Percentiles rank a stretch among this genome's conserved stretches.
These are phyloP conservation scores for Syngnathus floridae DNA, from an alignment of 2,113 vertebrate species.

Conservation along the genomic window DNA sequence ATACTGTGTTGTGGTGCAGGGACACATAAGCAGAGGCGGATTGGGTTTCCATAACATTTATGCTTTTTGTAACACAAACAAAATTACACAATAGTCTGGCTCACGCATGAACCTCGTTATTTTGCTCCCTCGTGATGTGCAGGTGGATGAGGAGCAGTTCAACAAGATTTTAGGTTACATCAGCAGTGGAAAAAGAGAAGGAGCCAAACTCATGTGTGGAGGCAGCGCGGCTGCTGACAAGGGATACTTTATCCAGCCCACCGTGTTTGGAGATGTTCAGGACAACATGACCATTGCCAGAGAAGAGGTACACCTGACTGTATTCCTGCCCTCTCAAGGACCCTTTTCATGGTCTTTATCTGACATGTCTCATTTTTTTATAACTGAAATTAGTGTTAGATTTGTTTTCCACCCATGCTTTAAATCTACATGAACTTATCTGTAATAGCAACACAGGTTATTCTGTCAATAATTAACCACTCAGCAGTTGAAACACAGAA, in stretches of 20 bases:
- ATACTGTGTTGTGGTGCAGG: no score
- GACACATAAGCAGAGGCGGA: no score
- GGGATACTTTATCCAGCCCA: conserved; percentile 97
- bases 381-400: neutral
- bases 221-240: conserved; percentile 81
- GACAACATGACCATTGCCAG: conserved; percentile 90
- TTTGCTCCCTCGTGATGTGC: neutral
- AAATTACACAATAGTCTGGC: no score
- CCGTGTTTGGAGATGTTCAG: conserved; percentile 86
- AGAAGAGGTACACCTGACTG: conserved; percentile 78
- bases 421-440: no score
- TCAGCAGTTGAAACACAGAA: neutral
- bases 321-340: neutral
- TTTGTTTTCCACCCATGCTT: neutral
- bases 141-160: conserved; percentile 92
- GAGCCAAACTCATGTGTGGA: conserved; percentile 89
- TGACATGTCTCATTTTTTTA: neutral
- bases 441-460: neutral
- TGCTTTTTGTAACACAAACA: neutral
- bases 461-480: neutral
- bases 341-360: neutral
- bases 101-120: neutral
- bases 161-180: conserved; percentile 93
- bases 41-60: no score
- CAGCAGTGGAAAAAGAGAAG: conserved; percentile 79